Evolutionary conservation across 2,797 vertebrate genomes (phyloP), one percentile per base, ranked within the genome.

Genomic region (Sebastes hopkinsi): DNA sequence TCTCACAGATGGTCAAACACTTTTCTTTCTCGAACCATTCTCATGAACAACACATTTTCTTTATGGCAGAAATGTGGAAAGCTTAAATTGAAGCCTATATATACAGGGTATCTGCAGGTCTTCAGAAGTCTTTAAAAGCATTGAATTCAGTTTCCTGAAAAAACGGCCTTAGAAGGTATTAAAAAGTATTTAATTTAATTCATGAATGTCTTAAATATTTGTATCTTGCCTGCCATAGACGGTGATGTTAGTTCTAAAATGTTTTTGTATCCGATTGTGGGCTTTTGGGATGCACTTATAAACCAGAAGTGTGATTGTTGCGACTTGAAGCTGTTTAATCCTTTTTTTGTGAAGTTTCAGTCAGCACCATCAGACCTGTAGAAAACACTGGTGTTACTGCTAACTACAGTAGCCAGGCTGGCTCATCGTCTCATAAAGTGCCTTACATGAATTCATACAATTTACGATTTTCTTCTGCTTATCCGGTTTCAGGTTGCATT

Each of bases 1-100:
- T 18, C 22, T 59, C 46, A 77, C 75, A 71, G 65, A 55, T 36
- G 60, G 55, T n/a, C 18, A 38, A 42, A 67, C 64, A 58, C 25
- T 55, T 38, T 14, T 77, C n/a, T 5, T 38, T 70, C 34, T 42
- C 16, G 0, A 60, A 34, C 6, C 27, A 18, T 27, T 27, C 18
- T 23, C 61, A 54, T 13, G 32, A 60, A 50, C 22, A 29, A 61
- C 38, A 34, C 12, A 7, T 60, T 60, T 27, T 50, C 7, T 80
- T 32, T 4, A 52, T 9, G 4, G 20, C 13, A 14, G 11, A 10
- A 65, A 66, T 54, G 34, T 20, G 25, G 25, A 18, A 16, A 64
- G 14, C 52, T 8, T 32, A 50, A 46, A 54, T 8, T 23, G 10
- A 27, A 46, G 25, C 8, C 5, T 5, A 25, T 38, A 38, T 38